Evolutionary conservation across 2,797 vertebrate genomes (phyloP), one percentile per base, ranked within the genome.

Genomic region (Hozukius guyotensis): DNA sequence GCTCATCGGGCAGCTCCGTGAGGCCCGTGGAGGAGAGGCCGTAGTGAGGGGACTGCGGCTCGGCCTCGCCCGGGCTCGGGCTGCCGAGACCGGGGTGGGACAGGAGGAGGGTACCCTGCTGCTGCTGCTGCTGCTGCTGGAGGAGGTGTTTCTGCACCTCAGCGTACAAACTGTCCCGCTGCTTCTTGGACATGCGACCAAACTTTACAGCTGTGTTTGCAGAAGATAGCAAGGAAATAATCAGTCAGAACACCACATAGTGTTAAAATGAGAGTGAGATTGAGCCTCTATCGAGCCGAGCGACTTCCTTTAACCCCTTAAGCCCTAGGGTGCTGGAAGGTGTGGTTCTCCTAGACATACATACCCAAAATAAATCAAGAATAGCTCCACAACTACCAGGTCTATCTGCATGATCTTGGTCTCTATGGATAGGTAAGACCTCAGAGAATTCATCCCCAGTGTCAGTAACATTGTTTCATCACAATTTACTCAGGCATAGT

Each of bases 151-250:
- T 98, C 95, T 98, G 98, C 8, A 99, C 97, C 88, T 99, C 98
- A 0, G 97, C 98, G 0, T 98, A 98, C 86, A 99, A 92, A 91
- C 97, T 99, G 95, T 99, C 98, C 80, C 98, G 91, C 93, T 99
- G 98, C 91, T 98, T 98, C 82, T 99, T 99, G 7, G 97, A 98
- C 98, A 99, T 99, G 27, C 98, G 97, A 56, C 98, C 98, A 77
- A 99, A 99, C 94, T 99, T 99, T n/a, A 99, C 98, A 79, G 98
- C 97, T 99, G 94, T 57, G 92, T 88, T 49, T 24, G 24, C 8
- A 18, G 62, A 24, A 9, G n/a, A 5, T 13, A 32, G 20, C 27
- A 53, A 32, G n/a, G 6, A 55, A 20, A 12, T 4, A 4, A 8
- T 22, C 42, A n/a, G 10, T 29, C 64, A 52, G 18, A 12, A 66